phyloP scores from a whole-genome alignment of 2,797 vertebrate species.

The Limosa lapponica region DNA sequence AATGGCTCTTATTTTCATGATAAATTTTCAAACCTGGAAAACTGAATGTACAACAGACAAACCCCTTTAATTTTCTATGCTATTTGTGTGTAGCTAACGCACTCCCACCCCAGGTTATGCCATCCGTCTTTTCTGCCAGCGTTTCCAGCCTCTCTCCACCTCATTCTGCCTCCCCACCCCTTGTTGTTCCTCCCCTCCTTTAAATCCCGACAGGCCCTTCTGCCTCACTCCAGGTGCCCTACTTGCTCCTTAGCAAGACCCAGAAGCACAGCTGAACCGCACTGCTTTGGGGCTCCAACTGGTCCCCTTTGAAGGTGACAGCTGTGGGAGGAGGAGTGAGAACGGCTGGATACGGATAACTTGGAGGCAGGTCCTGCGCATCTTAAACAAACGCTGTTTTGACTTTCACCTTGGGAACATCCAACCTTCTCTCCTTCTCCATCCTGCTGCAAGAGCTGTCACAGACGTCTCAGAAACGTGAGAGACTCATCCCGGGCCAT shows the following conservation, averaged over 20 bases:
- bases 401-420: background rate
- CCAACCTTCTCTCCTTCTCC: background rate
- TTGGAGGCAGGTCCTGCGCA: fast-evolving
- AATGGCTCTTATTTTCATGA: background rate
- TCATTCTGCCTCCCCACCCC: background rate
- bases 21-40: background rate
- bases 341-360: background rate
- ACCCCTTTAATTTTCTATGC: background rate
- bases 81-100: background rate
- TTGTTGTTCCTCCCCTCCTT: background rate
- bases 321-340: background rate
- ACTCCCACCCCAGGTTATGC: background rate
- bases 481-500: background rate
- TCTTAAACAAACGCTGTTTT: background rate
- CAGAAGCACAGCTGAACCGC: background rate
- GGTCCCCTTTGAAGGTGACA: background rate
- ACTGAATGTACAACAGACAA: background rate
- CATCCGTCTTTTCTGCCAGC: background rate
- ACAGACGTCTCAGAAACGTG: background rate
- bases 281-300: background rate
- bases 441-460: background rate
- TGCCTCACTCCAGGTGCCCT: background rate
- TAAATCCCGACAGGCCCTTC: background rate
- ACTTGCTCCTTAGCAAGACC: background rate
- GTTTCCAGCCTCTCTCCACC: background rate